Conservation (phyloP, 2,797 vertebrate genomes). For the Rhincodon typus region DNA sequence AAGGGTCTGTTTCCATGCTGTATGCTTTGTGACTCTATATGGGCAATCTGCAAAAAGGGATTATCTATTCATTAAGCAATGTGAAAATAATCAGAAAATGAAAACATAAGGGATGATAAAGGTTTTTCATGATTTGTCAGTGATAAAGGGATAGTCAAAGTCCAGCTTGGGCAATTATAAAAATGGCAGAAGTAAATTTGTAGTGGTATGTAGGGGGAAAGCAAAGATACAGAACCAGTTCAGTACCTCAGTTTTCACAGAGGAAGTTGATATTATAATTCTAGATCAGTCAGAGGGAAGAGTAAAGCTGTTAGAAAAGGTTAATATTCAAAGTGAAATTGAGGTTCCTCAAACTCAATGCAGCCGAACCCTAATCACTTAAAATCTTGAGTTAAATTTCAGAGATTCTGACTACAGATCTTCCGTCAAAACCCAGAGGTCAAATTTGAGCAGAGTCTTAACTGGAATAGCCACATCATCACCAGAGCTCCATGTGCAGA, state of each 20-base stretch:
- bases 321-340: background rate
- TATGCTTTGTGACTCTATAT: background rate
- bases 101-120: background rate
- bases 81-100: background rate
- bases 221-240: background rate
- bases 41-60: background rate
- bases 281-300: background rate
- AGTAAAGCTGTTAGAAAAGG: background rate
- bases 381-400: background rate
- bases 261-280: background rate
- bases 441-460: too few species aligned
- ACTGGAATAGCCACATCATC: background rate
- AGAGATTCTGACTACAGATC: too few species aligned
- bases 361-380: background rate
- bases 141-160: background rate
- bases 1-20: too few species aligned
- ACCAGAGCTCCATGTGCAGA: background rate
- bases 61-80: background rate
- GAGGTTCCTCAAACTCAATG: background rate
- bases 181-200: background rate
- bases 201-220: background rate
- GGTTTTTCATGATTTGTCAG: background rate
- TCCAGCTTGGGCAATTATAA: background rate
- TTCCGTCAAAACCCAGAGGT: too few species aligned
- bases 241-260: background rate